These are phyloP conservation scores for Actenoides hombroni DNA, from an alignment of 2,113 vertebrate species.

Conservation along the genomic window DNA sequence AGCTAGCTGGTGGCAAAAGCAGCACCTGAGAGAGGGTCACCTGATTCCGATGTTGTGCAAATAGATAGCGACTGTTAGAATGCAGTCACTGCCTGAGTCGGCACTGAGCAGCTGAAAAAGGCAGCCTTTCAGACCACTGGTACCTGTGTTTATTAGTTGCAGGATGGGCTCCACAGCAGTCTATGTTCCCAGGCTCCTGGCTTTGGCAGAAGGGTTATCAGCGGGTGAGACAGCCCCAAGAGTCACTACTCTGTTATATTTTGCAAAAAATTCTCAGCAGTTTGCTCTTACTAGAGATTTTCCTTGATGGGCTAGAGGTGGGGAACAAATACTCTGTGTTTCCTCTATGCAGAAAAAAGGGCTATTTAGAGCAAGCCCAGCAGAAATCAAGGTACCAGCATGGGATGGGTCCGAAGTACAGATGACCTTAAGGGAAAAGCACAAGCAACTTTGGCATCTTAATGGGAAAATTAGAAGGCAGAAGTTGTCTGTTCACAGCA, in stretches of 20 bases:
- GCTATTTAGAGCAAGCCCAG: not conserved
- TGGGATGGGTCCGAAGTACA: not conserved
- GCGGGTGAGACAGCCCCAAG: not conserved
- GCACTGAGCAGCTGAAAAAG: not conserved
- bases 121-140: not conserved
- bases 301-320: not conserved
- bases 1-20: not conserved
- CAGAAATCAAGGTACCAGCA: not conserved
- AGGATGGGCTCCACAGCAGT: not conserved
- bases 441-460: not conserved
- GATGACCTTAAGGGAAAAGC: not conserved
- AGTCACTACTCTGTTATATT: not conserved
- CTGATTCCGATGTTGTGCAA: not conserved
- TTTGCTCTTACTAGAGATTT: not conserved
- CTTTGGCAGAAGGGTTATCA: not conserved
- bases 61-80: fast-evolving
- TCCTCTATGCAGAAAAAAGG: not conserved
- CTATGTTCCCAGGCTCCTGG: not conserved
- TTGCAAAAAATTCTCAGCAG: not conserved
- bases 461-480: not conserved
- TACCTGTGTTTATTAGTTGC: not conserved
- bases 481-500: not conserved
- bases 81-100: not conserved
- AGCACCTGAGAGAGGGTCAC: not conserved
- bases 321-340: not conserved